Conservation (phyloP, 2,888 invertebrate species). For the Cephalotes varians region DNA sequence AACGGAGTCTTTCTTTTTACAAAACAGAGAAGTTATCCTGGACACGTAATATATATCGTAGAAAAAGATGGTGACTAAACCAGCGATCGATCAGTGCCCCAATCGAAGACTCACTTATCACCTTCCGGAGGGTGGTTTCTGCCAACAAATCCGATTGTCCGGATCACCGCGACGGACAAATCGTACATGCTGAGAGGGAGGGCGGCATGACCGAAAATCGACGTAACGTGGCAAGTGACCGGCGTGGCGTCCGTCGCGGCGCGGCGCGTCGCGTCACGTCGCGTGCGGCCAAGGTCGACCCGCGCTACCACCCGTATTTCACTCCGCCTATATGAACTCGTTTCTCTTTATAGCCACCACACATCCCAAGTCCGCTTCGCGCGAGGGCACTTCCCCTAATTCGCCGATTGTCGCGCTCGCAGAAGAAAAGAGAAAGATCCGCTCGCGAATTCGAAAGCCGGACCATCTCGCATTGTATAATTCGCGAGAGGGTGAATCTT, state of each 20-base stretch:
- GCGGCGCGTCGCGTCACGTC: constrained; percentile 79
- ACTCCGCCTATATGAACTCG: constrained; percentile 50
- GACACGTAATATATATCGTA: not conserved
- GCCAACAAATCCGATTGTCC: constrained; percentile 15
- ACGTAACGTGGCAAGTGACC: constrained; percentile 75
- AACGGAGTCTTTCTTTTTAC: not conserved
- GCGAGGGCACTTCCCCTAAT: constrained; percentile 33
- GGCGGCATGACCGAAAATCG: constrained; percentile 73
- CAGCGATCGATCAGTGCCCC: not conserved
- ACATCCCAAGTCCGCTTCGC: constrained; percentile 8
- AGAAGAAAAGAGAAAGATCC: not conserved
- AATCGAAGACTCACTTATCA: not conserved
- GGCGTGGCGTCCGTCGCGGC: constrained; percentile 68
- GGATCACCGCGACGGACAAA: constrained; percentile 64
- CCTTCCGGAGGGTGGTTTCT: not conserved
- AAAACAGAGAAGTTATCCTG: not conserved
- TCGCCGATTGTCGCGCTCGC: constrained; percentile 33
- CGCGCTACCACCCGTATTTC: constrained; percentile 73
- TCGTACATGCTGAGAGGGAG: constrained; percentile 20
- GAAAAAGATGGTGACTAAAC: not conserved
- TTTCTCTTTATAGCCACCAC: constrained; percentile 65
- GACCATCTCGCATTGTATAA: not conserved
- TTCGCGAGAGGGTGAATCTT: not conserved
- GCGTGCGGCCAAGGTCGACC: constrained; percentile 84
- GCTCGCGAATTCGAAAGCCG: not conserved